These are phyloP conservation scores for Drosophila nasuta DNA, from an alignment of 1,140 invertebrate genomes.

Conservation along the genomic window DNA sequence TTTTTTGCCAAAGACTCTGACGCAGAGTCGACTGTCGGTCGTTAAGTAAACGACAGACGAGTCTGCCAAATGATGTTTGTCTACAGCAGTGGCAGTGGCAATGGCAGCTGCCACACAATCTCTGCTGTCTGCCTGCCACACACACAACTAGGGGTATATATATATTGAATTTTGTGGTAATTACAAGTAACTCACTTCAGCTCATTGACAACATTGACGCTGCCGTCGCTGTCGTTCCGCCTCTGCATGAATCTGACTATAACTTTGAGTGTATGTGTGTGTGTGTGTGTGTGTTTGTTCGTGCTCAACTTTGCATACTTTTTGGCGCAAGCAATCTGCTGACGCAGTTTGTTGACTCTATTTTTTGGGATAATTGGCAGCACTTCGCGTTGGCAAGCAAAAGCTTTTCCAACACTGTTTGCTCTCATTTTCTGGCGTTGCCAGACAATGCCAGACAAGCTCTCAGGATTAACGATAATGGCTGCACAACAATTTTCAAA, in stretches of 20 bases:
- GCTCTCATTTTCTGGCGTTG: conserved; percentile 28
- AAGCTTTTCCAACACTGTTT: conserved; percentile 56
- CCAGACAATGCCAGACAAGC: conserved; percentile 35
- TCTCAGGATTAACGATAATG: conserved; percentile 65
- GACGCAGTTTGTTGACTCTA: conserved; percentile 74
- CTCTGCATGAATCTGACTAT: neutral
- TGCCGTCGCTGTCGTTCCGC: neutral
- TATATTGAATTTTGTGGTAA: conserved; percentile 82
- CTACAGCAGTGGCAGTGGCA: conserved; percentile 51
- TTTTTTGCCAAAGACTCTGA: conserved; percentile 42
- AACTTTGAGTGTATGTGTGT: neutral
- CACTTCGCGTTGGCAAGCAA: conserved; percentile 43
- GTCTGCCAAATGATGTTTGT: conserved; percentile 78
- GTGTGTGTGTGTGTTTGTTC: conserved; percentile 5
- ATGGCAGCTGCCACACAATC: conserved; percentile 19
- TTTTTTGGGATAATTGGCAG: conserved; percentile 68
- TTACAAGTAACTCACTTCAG: conserved; percentile 80
- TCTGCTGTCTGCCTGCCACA: conserved; percentile 8
- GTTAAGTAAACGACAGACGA: conserved; percentile 61
- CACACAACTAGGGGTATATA: conserved; percentile 48
- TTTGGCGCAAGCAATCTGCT: conserved; percentile 71
- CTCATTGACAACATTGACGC: conserved; percentile 51
- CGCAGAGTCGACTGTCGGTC: conserved; percentile 58
- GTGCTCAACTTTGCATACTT: conserved; percentile 60
- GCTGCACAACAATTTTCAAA: conserved; percentile 45